Evolutionary conservation across 2,888 invertebrate genomes (phyloP).

Genomic region (Marasmarcha lunaedactyla): DNA sequence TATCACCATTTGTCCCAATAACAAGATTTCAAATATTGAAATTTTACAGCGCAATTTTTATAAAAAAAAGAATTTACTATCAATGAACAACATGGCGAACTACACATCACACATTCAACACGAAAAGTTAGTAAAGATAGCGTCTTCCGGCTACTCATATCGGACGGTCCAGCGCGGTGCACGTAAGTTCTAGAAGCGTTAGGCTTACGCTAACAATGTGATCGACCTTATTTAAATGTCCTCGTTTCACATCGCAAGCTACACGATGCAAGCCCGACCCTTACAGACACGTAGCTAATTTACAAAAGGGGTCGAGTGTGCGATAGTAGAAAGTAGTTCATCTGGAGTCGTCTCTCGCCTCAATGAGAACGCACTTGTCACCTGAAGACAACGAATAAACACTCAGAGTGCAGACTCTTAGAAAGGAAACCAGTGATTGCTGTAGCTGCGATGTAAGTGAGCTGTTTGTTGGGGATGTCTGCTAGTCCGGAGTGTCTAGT

Average conservation of each 20-base stretch:
- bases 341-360: conserved; percentile 77
- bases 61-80: conserved; percentile 34
- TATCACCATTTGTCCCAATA: conserved; percentile 20
- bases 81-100: conserved; percentile 50
- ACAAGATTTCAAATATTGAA: conserved; percentile 13
- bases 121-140: conserved; percentile 45
- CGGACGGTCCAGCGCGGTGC: conserved; percentile 51
- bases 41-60: conserved; percentile 10
- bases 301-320: conserved; percentile 57
- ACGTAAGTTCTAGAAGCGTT: conserved; percentile 65
- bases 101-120: conserved; percentile 66
- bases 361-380: conserved; percentile 85
- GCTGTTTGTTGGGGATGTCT: conserved; percentile 56
- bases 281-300: conserved; percentile 35
- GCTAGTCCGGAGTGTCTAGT: conserved; percentile 64
- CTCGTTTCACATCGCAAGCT: conserved; percentile 68
- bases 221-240: conserved; percentile 66
- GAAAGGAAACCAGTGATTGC: conserved; percentile 58
- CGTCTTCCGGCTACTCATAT: conserved; percentile 65
- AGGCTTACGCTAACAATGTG: conserved; percentile 67
- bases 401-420: conserved; percentile 65
- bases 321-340: conserved; percentile 64
- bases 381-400: conserved; percentile 78
- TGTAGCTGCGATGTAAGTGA: conserved; percentile 69
- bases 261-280: conserved; percentile 62